phyloP scores from a whole-genome alignment of 1,140 invertebrate species.

The Arctopsyche grandis region DNA sequence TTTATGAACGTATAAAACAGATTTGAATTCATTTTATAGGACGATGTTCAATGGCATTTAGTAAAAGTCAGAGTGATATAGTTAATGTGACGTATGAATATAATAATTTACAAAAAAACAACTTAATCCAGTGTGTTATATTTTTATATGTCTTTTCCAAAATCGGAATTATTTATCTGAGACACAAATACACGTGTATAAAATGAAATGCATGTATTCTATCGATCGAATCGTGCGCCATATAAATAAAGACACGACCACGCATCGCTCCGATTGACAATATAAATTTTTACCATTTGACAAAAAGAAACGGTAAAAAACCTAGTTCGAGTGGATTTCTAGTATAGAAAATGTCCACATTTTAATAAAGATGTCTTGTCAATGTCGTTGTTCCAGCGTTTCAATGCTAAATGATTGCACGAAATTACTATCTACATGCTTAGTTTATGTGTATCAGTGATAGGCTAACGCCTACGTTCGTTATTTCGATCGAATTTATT shows the following conservation, averaged over 20 bases:
- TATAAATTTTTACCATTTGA: neutral
- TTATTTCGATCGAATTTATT: neutral
- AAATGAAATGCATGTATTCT: neutral
- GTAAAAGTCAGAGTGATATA: no score
- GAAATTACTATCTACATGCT: neutral
- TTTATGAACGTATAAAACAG: no score
- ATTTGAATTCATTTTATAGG: neutral
- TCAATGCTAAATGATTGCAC: constrained; percentile 21
- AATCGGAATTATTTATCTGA: neutral
- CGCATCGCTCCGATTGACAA: neutral
- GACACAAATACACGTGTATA: neutral
- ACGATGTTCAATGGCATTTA: neutral
- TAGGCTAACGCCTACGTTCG: neutral
- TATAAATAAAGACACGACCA: neutral
- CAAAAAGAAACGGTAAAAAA: constrained; percentile 12
- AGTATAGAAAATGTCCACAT: neutral
- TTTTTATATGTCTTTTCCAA: no score
- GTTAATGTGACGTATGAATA: no score
- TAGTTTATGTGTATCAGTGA: no score
- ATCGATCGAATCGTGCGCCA: no score
- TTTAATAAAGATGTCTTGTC: constrained; percentile 39
- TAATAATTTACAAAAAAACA: no score
- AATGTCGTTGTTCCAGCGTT: neutral
- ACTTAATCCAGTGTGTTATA: no score
- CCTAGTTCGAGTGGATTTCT: neutral